Conservation (phyloP, 2,113 vertebrate genomes). For the Rynchops niger region DNA sequence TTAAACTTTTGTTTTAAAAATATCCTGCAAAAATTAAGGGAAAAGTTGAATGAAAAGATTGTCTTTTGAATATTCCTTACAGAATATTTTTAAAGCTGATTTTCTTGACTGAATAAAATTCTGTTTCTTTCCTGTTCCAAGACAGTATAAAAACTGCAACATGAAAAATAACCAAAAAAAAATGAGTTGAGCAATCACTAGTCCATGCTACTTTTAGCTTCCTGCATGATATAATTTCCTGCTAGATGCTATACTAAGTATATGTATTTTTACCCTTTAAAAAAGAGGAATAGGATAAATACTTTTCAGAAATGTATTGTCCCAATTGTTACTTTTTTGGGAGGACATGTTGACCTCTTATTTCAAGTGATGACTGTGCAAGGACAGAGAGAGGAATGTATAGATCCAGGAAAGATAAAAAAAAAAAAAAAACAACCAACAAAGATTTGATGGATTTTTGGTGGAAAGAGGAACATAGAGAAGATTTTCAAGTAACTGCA, state of each 20-base stretch:
- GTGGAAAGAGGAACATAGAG: not conserved
- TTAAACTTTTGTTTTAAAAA: not conserved
- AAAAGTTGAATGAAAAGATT: not conserved
- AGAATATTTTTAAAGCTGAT: not conserved
- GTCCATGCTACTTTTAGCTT: not conserved
- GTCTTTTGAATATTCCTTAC: not conserved
- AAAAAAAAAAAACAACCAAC: no score
- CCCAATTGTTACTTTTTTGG: not conserved
- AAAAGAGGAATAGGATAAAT: not conserved
- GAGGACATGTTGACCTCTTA: not conserved
- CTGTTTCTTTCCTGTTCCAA: not conserved
- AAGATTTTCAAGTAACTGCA: not conserved
- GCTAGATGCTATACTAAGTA: not conserved
- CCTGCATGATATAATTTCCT: not conserved
- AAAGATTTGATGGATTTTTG: not conserved
- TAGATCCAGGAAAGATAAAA: not conserved
- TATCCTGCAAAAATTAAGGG: not conserved
- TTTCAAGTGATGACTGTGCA: not conserved
- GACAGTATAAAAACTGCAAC: not conserved
- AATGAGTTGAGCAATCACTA: not conserved
- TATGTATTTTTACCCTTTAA: not conserved
- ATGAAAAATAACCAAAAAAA: not conserved
- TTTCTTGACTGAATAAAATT: not conserved
- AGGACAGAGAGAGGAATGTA: not conserved
- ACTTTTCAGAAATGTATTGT: not conserved